These are phyloP conservation scores for Taxidea taxus DNA, from an alignment of 2,113 vertebrate species.

Conservation along the genomic window DNA sequence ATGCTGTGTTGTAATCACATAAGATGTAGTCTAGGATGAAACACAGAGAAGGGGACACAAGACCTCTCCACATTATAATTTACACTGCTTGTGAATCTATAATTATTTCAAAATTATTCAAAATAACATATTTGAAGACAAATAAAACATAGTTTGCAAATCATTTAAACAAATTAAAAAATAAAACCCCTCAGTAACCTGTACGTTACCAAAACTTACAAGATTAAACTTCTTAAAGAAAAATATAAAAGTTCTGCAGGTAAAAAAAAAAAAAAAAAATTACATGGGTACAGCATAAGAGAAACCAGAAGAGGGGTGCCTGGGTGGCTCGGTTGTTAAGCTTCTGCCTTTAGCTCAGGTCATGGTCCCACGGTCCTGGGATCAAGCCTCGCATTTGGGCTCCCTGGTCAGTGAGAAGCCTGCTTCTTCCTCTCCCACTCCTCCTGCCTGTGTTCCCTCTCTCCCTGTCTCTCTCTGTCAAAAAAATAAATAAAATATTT, in stretches of 20 bases:
- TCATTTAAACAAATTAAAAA: not conserved
- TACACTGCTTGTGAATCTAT: not conserved
- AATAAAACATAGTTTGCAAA: not conserved
- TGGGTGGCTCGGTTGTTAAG: too few relatives aligned
- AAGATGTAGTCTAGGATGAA: not conserved
- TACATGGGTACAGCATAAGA: not conserved
- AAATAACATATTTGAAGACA: not conserved
- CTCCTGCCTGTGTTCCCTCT: too few relatives aligned
- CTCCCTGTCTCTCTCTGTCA: too few relatives aligned
- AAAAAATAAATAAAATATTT: too few relatives aligned
- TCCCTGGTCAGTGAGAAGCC: too few relatives aligned
- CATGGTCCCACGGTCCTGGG: too few relatives aligned
- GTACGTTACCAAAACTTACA: not conserved
- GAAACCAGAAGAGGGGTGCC: too few relatives aligned
- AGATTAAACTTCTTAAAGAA: not conserved
- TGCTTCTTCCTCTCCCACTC: too few relatives aligned
- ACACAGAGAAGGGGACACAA: not conserved
- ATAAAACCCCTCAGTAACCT: not conserved
- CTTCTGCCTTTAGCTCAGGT: too few relatives aligned
- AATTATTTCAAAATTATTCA: too few relatives aligned
- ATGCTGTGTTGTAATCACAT: not conserved
- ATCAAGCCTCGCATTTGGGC: too few relatives aligned
- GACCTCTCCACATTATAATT: not conserved
- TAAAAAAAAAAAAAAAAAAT: not conserved
- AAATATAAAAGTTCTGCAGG: not conserved